These are phyloP conservation scores for Schizotus pectinicornis DNA, from an alignment of 2,888 invertebrate genomes.

Conservation along the genomic window DNA sequence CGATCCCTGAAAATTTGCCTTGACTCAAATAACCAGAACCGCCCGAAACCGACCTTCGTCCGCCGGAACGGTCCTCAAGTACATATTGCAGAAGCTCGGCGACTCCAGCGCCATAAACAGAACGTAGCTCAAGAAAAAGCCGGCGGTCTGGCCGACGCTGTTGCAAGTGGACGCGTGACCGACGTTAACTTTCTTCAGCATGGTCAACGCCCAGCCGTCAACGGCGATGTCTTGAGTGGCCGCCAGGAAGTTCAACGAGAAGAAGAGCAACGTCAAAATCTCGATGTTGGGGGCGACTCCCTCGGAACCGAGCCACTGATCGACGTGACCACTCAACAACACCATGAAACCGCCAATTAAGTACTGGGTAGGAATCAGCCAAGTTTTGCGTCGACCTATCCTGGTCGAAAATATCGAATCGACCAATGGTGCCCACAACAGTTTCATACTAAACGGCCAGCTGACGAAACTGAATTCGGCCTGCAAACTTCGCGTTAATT, in stretches of 20 bases:
- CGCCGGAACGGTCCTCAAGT: conserved; percentile 75
- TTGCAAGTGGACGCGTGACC: conserved; percentile 99
- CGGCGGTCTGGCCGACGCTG: conserved; percentile 97
- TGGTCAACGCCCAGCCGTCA: conserved; percentile 99
- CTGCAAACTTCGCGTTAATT: conserved; percentile 54
- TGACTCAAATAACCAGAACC: conserved; percentile 5
- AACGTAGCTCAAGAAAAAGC: conserved; percentile 96
- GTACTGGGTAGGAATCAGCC: conserved; percentile 95
- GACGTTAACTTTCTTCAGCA: conserved; percentile 95
- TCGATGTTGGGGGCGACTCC: conserved; percentile 70
- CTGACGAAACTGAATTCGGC: conserved; percentile 92
- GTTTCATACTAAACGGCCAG: conserved; percentile 92
- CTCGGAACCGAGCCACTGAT: conserved; percentile 74
- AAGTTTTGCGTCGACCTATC: conserved; percentile 93
- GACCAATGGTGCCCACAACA: conserved; percentile 98
- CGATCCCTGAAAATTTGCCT: conserved; percentile 47
- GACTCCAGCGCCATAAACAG: conserved; percentile 96
- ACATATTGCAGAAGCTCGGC: conserved; percentile 93
- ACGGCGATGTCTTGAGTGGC: conserved; percentile 99
- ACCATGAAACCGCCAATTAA: conserved; percentile 90
- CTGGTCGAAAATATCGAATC: conserved; percentile 85
- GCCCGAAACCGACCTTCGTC: conserved; percentile 67
- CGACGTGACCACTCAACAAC: conserved; percentile 72
- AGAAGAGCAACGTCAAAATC: conserved; percentile 84
- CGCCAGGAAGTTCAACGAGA: conserved; percentile 92